Base-by-base conservation (phyloP, 1,140 invertebrate genomes). In the Geopemphigus sp. region DNA sequence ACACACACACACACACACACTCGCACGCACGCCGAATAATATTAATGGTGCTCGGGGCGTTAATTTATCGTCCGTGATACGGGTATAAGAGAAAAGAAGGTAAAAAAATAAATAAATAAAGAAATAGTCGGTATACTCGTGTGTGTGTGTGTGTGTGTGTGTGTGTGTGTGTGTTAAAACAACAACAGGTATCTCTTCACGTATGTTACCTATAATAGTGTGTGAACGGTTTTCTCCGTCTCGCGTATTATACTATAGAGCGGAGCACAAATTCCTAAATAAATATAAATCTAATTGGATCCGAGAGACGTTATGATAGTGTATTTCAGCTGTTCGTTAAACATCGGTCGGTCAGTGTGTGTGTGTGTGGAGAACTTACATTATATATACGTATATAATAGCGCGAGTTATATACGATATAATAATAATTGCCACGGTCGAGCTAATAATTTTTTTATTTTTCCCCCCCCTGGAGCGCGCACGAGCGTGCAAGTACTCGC, bases 221-320 rank as follows among this genome's bases (percentile, higher is more conserved):
- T 50, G 45, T 15, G n/a, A 24, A 22, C 24, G 66, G n/a, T 70
- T 29, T 50, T 70, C 66, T 19, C 22, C 66, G 22, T 47, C 66
- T 22, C 26, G 53, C 70, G 29, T 39, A 39, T 15, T 39, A 8
- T 39, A 39, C 47, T n/a, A n/a, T n/a, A n/a, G 47, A 50, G 26
- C 29, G 53, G 5, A 1, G 53, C 53, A 73, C 53, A 73, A 73
- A 73, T 73, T 73, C 70, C 70, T 54, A 73, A 56, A 73, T 73
- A 70, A 70, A 70, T 70, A 70, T 50, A 73, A 73, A 73, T 73
- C 70, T 73, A 73, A 73, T 73, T 73, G 70, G 68, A 72, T 53
- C 50, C 68, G 26, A 72, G 24, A 50, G 68, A 73, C 70, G 70
- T 73, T 56, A n/a, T 56, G 70, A 73, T 54, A 26, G 70, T 22